Evolutionary conservation across 2,113 vertebrate species (phyloP).

Genomic region (Lycaon pictus): DNA sequence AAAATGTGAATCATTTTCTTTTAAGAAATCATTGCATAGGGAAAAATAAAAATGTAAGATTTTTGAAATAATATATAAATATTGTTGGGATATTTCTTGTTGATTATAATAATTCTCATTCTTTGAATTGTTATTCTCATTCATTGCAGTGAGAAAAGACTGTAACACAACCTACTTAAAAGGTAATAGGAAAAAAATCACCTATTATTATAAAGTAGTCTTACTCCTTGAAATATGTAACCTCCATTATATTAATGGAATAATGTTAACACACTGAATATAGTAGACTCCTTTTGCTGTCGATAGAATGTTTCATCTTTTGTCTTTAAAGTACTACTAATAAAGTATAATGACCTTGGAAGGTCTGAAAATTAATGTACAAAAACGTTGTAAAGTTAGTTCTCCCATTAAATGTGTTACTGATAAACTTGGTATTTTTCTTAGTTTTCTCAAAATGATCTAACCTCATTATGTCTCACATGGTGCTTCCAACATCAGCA

Average conservation of each 20-base stretch:
- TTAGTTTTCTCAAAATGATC: slow-evolving; percentile 12
- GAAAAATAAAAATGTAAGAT: neutral
- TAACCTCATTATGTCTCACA: slow-evolving; percentile 14
- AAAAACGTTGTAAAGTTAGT: neutral
- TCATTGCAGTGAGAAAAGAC: neutral
- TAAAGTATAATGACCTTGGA: slow-evolving; percentile 21
- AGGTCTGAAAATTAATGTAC: neutral
- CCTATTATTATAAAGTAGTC: neutral
- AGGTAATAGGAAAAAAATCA: neutral
- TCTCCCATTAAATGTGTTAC: neutral
- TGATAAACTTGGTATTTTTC: neutral
- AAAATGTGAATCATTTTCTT: neutral
- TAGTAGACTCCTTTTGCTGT: neutral
- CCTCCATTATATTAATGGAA: neutral
- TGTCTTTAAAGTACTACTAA: slow-evolving; percentile 18
- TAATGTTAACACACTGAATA: neutral
- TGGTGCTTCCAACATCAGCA: neutral
- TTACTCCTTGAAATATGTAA: slow-evolving; percentile 12
- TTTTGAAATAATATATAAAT: neutral
- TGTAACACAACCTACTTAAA: neutral
- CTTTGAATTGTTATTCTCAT: neutral
- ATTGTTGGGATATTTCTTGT: slow-evolving; percentile 46
- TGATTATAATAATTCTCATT: neutral
- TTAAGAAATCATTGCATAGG: neutral
- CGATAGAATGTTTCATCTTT: slow-evolving; percentile 45